Percentiles rank a stretch among this genome's conserved stretches.
phyloP scores from a whole-genome alignment of 37 sponge, comb jelly and placozoan genomes.

The Beroe ovata region DNA sequence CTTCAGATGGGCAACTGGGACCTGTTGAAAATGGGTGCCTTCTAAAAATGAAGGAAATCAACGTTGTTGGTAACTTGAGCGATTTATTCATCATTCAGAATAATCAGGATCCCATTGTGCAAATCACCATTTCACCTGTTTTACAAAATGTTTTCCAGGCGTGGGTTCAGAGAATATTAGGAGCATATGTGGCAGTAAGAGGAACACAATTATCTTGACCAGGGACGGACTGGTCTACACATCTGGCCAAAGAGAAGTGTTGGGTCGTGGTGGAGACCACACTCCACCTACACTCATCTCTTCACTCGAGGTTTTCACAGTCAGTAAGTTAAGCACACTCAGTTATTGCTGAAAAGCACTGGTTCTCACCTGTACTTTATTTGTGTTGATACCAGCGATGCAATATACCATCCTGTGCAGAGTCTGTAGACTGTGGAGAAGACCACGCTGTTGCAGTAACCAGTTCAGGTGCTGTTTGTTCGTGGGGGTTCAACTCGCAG shows the following conservation, averaged over 20 bases:
- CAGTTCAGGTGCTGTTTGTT: constrained; percentile 19
- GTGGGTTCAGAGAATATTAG: constrained; percentile 27
- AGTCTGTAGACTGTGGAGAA: constrained; percentile 39
- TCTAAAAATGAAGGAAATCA: not conserved
- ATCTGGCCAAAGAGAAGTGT: constrained; percentile 6
- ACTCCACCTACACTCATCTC: not conserved
- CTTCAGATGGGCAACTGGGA: constrained; percentile 51
- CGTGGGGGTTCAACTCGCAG: constrained; percentile 51
- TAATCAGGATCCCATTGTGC: too few relatives aligned
- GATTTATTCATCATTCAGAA: too few relatives aligned
- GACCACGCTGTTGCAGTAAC: constrained; percentile 48
- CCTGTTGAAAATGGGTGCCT: constrained; percentile 22
- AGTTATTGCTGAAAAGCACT: too few relatives aligned
- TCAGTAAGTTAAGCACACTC: constrained; percentile 42
- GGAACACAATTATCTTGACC: constrained; percentile 19
- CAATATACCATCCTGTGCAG: not conserved
- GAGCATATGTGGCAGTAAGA: constrained; percentile 39
- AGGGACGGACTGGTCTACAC: constrained; percentile 50
- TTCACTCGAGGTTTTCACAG: constrained; percentile 47
- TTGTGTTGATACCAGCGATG: too few relatives aligned
- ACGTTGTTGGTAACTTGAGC: constrained; percentile 9
- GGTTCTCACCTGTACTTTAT: too few relatives aligned
- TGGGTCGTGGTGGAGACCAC: constrained; percentile 20
- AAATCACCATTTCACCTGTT: too few relatives aligned
- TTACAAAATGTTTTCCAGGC: not conserved